These are phyloP conservation scores for Sitta carolinensis DNA, from an alignment of 2,797 vertebrate genomes.

Conservation along the genomic window DNA sequence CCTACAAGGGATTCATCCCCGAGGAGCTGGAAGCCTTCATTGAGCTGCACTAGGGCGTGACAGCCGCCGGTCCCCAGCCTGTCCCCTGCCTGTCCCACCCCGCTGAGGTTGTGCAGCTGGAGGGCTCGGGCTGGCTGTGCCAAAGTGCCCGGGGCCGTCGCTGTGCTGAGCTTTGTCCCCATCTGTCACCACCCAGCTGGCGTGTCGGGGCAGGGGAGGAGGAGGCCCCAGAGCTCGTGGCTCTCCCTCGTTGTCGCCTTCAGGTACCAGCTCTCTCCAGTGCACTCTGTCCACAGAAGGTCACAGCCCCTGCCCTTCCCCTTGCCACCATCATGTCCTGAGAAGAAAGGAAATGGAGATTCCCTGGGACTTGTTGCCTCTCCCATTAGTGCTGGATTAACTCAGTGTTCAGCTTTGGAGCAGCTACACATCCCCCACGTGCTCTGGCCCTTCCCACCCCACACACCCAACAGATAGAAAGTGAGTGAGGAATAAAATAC, in stretches of 20 bases:
- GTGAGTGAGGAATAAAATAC: conserved; percentile 11
- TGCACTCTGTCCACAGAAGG: background rate
- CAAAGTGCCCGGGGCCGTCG: background rate
- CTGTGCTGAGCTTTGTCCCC: conserved; percentile 23
- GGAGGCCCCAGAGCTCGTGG: background rate
- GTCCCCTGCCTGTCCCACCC: background rate
- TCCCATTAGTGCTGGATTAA: background rate
- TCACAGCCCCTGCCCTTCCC: background rate
- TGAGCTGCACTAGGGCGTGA: conserved; percentile 85
- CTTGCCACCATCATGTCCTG: background rate
- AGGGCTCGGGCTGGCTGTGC: background rate
- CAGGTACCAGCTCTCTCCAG: conserved; percentile 20
- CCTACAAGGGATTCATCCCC: conserved; percentile 93
- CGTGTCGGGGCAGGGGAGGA: background rate
- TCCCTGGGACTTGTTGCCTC: background rate
- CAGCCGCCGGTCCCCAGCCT: background rate
- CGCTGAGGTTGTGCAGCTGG: background rate
- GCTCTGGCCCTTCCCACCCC: background rate
- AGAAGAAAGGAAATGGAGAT: background rate
- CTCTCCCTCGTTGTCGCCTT: background rate
- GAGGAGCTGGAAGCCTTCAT: conserved; percentile 97
- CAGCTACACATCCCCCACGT: background rate
- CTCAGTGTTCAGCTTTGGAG: background rate
- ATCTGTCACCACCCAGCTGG: background rate
- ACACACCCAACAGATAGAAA: background rate